Percentiles rank a stretch among this genome's conserved stretches.
Evolutionary conservation across 2,888 invertebrate genomes (phyloP).

Genomic region (Agrochola litura): DNA sequence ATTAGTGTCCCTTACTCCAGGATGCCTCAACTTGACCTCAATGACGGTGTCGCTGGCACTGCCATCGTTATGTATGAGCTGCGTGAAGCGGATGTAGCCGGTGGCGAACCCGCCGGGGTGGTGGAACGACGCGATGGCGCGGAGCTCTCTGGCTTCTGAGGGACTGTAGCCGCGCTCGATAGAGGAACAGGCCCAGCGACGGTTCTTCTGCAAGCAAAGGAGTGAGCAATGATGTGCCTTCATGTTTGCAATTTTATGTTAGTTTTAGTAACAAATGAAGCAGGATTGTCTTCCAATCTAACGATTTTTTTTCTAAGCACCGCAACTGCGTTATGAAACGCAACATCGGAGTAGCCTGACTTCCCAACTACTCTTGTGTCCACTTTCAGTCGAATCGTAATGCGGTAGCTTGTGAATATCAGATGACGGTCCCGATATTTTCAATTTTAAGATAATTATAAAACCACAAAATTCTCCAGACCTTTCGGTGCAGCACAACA

Average conservation of each 20-base stretch:
- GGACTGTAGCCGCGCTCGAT: constrained; percentile 97
- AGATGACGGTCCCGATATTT: background rate
- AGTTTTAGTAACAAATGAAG: too few species aligned
- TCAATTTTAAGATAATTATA: background rate
- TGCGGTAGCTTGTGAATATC: background rate
- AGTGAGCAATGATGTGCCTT: too few species aligned
- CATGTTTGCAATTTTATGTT: too few species aligned
- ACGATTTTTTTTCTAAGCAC: too few species aligned
- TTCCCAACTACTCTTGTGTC: too few species aligned
- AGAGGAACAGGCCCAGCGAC: constrained; percentile 96
- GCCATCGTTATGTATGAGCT: constrained; percentile 96
- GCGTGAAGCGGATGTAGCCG: constrained; percentile 95
- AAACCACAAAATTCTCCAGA: background rate
- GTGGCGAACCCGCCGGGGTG: constrained; percentile 96
- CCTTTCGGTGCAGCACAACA: constrained; percentile 94
- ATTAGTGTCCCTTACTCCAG: constrained; percentile 96
- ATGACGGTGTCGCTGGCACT: constrained; percentile 97
- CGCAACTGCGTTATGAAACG: background rate
- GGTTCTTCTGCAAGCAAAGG: constrained; percentile 80
- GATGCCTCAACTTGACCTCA: constrained; percentile 97
- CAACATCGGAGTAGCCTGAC: background rate
- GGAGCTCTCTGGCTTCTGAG: constrained; percentile 95
- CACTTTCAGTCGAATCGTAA: too few species aligned
- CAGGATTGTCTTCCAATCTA: too few species aligned
- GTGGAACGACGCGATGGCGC: constrained; percentile 97